These are phyloP conservation scores for Todiramphus chloris DNA, from an alignment of 2,113 vertebrate species.

Conservation along the genomic window DNA sequence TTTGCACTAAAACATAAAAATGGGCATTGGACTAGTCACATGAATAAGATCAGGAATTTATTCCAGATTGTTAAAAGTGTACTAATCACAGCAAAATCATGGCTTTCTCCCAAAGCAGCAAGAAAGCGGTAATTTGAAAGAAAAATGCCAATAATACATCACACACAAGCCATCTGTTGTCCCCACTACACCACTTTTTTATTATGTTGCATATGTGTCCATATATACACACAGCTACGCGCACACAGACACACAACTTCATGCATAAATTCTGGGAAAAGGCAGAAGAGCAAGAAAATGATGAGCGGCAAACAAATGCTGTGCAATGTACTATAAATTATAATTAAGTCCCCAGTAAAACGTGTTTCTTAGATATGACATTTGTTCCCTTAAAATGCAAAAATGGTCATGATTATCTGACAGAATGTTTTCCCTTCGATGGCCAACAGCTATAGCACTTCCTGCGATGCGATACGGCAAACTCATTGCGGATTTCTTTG, in stretches of 20 bases:
- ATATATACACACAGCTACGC: constrained; percentile 38
- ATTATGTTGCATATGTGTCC: constrained; percentile 63
- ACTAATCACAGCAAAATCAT: constrained; percentile 54
- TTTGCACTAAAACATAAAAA: constrained; percentile 58
- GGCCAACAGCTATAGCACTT: constrained; percentile 38
- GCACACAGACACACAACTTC: constrained; percentile 10
- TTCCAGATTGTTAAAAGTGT: constrained; percentile 58
- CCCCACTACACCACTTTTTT: constrained; percentile 59
- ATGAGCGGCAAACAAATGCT: constrained; percentile 62
- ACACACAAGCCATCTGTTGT: constrained; percentile 60
- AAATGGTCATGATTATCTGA: constrained; percentile 48
- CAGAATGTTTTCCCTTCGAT: constrained; percentile 36
- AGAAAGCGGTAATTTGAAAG: constrained; percentile 65
- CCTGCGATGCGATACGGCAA: constrained; percentile 25
- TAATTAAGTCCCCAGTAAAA: constrained; percentile 58
- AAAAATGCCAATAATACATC: constrained; percentile 62
- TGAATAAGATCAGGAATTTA: constrained; percentile 61
- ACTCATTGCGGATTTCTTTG: constrained; percentile 52
- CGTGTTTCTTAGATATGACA: constrained; percentile 58
- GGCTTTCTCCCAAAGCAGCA: constrained; percentile 65
- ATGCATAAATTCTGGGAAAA: constrained; percentile 38
- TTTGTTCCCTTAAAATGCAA: constrained; percentile 63
- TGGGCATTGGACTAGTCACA: constrained; percentile 40
- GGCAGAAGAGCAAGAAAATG: constrained; percentile 49
- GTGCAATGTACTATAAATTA: constrained; percentile 63